Evolutionary conservation across 2,888 invertebrate species (phyloP).

Genomic region (Pammene aurita): DNA sequence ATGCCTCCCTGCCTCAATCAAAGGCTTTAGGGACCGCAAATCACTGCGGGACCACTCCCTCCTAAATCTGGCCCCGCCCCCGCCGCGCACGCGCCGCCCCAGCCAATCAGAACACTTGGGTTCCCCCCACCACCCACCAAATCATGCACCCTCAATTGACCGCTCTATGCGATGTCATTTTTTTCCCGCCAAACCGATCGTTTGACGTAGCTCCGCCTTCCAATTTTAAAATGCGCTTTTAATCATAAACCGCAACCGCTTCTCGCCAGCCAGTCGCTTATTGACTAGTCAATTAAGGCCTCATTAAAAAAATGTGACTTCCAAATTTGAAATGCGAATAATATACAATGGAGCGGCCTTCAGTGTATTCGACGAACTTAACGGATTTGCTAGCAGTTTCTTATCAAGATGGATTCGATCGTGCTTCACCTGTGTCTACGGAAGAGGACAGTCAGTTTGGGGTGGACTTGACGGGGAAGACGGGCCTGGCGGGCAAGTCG

Average conservation of each 20-base stretch:
- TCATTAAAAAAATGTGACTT: conserved; percentile 41
- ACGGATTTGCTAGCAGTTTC: conserved; percentile 68
- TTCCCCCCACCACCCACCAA: conserved; percentile 54
- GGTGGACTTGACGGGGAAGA: conserved; percentile 76
- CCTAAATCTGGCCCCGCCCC: conserved; percentile 70
- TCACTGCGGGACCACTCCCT: conserved; percentile 79
- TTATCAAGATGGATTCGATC: conserved; percentile 64
- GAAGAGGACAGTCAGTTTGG: conserved; percentile 74
- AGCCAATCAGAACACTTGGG: conserved; percentile 61
- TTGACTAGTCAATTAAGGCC: conserved; percentile 42
- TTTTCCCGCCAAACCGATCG: conserved; percentile 75
- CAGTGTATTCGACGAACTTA: conserved; percentile 68
- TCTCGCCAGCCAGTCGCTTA: conserved; percentile 53
- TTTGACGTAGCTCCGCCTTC: conserved; percentile 66
- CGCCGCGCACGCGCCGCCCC: conserved; percentile 65
- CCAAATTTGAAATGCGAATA: conserved; percentile 38
- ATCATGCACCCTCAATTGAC: conserved; percentile 73
- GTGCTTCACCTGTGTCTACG: conserved; percentile 68
- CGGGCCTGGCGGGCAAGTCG: conserved; percentile 85
- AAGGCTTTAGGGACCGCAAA: conserved; percentile 79
- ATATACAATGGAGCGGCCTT: conserved; percentile 69
- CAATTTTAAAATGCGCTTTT: conserved; percentile 70
- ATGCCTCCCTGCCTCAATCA: conserved; percentile 71
- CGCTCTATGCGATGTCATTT: conserved; percentile 76
- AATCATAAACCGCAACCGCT: conserved; percentile 72